Conservation (phyloP, 2,797 vertebrate genomes). For the Macrochelys suwanniensis region DNA sequence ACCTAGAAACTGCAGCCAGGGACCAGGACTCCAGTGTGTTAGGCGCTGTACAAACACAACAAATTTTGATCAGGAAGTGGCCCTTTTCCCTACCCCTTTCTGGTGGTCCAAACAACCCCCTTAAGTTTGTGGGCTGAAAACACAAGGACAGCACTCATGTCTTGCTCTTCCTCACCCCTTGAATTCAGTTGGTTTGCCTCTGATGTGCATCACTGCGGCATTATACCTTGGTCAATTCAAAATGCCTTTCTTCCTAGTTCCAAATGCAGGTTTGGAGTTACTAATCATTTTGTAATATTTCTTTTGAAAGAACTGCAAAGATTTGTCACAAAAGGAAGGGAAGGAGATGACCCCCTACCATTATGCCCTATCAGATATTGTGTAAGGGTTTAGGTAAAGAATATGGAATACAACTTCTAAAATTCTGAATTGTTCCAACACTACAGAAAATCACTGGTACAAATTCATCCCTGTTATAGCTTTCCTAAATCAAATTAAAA, state of each 20-base stretch:
- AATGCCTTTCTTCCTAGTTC: background rate
- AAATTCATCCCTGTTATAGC: rapidly evolving
- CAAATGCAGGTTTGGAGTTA: background rate
- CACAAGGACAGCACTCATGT: background rate
- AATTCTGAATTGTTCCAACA: rapidly evolving
- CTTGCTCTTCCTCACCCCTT: background rate
- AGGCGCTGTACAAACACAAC: background rate
- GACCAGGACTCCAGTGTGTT: background rate
- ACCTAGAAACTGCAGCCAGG: background rate
- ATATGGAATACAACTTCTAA: background rate
- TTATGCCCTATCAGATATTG: background rate
- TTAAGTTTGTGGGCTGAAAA: background rate
- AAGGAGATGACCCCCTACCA: rapidly evolving
- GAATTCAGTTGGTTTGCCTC: background rate
- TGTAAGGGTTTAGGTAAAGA: rapidly evolving
- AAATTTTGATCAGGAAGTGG: too few relatives aligned
- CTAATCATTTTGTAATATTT: too few relatives aligned
- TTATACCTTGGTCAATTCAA: background rate
- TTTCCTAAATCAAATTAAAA: rapidly evolving
- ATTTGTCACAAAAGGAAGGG: background rate
- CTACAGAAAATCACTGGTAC: background rate
- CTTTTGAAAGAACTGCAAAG: too few relatives aligned
- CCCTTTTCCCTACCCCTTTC: background rate
- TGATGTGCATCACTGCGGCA: background rate
- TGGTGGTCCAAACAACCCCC: background rate